A percentile compares a stretch with the other conserved stretches of the same genome.
These are phyloP conservation scores for Ectemnius lituratus DNA, from an alignment of 2,888 invertebrate species.

Conservation along the genomic window DNA sequence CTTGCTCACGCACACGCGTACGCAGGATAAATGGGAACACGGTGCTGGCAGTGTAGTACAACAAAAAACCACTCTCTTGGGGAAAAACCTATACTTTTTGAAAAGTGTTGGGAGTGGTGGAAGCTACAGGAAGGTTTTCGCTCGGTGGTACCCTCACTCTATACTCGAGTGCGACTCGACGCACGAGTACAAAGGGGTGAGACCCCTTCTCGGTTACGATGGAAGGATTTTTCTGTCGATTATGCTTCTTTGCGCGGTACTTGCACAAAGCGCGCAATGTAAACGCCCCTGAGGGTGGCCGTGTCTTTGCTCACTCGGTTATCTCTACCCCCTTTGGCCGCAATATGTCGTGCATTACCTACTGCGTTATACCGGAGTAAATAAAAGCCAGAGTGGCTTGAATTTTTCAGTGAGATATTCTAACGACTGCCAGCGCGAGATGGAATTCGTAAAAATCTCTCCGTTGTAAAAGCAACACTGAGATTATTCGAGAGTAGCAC, in stretches of 20 bases:
- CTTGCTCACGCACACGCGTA: not conserved
- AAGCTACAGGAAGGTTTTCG: not conserved
- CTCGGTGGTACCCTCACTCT: not conserved
- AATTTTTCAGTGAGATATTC: too few relatives aligned
- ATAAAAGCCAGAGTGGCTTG: not conserved
- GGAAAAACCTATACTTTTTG: not conserved
- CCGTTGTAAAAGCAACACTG: too few relatives aligned
- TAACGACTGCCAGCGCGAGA: too few relatives aligned
- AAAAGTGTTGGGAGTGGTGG: not conserved
- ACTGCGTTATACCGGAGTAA: not conserved
- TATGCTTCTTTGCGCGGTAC: slow-evolving; percentile 21
- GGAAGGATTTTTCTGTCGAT: slow-evolving; percentile 38
- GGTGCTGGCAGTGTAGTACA: not conserved
- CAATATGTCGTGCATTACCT: too few relatives aligned
- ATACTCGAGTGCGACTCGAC: not conserved
- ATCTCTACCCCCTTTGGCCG: too few relatives aligned
- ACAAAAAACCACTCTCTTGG: not conserved
- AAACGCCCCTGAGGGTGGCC: slow-evolving; percentile 15
- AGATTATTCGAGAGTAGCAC: slow-evolving; percentile 8
- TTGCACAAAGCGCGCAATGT: slow-evolving; percentile 21
- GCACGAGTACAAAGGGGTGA: slow-evolving; percentile 9
- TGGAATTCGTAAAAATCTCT: too few relatives aligned
- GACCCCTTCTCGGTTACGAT: slow-evolving; percentile 11
- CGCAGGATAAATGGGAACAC: too few relatives aligned
- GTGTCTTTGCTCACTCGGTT: slow-evolving; percentile 12